These are phyloP conservation scores for Epistrophella euchroma DNA, from an alignment of 2,888 invertebrate species.

Conservation along the genomic window DNA sequence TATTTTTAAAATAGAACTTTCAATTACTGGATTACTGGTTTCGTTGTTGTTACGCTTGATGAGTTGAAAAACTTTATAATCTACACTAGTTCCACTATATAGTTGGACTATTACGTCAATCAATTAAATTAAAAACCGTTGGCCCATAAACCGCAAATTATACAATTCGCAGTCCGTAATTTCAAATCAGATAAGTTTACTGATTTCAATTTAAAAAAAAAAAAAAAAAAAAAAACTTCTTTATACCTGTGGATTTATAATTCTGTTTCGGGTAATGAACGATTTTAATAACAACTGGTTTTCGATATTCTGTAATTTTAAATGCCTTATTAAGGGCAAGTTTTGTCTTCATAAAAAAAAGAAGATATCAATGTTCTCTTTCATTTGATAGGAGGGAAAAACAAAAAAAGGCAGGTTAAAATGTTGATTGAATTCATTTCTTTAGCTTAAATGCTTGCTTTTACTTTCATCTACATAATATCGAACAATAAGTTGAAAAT, in stretches of 20 bases:
- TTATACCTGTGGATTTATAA: neutral
- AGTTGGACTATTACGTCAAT: neutral
- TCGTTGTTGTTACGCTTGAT: slow-evolving; percentile 16
- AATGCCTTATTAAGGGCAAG: neutral
- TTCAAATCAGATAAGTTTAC: slow-evolving; percentile 8
- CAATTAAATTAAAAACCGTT: slow-evolving; percentile 9
- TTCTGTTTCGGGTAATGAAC: neutral
- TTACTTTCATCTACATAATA: too few relatives aligned
- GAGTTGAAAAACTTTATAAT: slow-evolving; percentile 4
- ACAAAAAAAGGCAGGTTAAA: too few relatives aligned
- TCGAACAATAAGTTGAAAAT: too few relatives aligned
- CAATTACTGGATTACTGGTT: slow-evolving; percentile 26
- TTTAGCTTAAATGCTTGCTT: too few relatives aligned
- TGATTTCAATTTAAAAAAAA: neutral
- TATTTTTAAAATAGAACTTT: slow-evolving; percentile 21
- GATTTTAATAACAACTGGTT: slow-evolving; percentile 24
- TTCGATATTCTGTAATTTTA: neutral
- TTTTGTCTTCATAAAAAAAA: neutral
- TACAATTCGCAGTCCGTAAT: slow-evolving; percentile 7
- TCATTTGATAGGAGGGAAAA: too few relatives aligned
- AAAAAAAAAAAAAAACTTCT: neutral
- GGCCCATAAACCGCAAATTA: slow-evolving; percentile 32
- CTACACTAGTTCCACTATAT: neutral
- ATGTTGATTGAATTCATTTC: too few relatives aligned
- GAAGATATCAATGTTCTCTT: too few relatives aligned